These are phyloP conservation scores for Tortricodes alternella DNA, from an alignment of 2,888 invertebrate genomes.

Conservation along the genomic window DNA sequence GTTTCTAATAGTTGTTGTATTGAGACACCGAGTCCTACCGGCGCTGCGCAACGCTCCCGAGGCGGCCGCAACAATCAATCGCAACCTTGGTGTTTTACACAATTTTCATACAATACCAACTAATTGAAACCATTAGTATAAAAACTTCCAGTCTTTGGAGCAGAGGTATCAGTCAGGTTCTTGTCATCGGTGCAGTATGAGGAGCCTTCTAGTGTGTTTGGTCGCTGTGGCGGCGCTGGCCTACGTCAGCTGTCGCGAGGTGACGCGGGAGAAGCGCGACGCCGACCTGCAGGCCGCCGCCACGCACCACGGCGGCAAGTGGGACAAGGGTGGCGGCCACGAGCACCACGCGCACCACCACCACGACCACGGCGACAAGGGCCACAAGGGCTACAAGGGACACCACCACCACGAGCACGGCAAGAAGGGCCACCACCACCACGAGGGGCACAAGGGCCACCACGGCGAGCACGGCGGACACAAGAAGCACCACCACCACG, in stretches of 20 bases:
- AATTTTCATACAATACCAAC: constrained; percentile 70
- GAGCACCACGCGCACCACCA: constrained; percentile 86
- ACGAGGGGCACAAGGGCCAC: constrained; percentile 84
- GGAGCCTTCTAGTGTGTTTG: constrained; percentile 64
- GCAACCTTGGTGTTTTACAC: constrained; percentile 78
- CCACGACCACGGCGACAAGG: constrained; percentile 86
- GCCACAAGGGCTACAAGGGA: constrained; percentile 88
- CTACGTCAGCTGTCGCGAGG: constrained; percentile 78
- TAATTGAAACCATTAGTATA: constrained; percentile 67
- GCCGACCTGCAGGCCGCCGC: constrained; percentile 83
- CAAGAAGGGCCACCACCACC: constrained; percentile 89
- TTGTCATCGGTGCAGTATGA: constrained; percentile 64
- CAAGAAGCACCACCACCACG: constrained; percentile 86
- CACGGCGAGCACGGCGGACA: constrained; percentile 85
- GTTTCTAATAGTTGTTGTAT: constrained; percentile 34
- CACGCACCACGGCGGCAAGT: constrained; percentile 67
- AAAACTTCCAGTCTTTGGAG: constrained; percentile 58
- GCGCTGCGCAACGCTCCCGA: constrained; percentile 62
- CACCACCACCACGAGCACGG: constrained; percentile 86
- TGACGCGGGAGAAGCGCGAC: constrained; percentile 71
- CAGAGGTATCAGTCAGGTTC: constrained; percentile 65
- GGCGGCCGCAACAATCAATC: constrained; percentile 50
- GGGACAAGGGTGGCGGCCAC: constrained; percentile 84
- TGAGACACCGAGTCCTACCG: constrained; percentile 58
- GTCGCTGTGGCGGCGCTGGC: constrained; percentile 78